Percentiles rank a stretch among this genome's conserved stretches.
These are phyloP conservation scores for Tangara arthus DNA, from an alignment of 2,797 vertebrate genomes.

Conservation along the genomic window DNA sequence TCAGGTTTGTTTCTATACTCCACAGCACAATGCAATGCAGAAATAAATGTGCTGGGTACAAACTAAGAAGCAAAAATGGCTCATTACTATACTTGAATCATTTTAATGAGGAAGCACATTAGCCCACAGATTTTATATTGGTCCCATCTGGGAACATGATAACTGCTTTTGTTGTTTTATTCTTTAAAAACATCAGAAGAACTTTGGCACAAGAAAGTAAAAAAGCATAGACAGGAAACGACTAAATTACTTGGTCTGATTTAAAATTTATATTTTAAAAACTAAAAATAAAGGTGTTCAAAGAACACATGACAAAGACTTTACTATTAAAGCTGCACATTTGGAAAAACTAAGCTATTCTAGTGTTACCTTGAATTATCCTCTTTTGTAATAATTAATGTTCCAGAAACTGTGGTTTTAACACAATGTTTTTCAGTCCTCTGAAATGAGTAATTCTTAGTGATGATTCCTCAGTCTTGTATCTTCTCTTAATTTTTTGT, in stretches of 20 bases:
- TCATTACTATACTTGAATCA: neutral
- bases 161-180: neutral
- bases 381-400: neutral
- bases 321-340: neutral
- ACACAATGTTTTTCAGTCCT: neutral
- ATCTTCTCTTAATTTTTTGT: neutral
- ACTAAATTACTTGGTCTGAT: neutral
- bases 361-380: neutral
- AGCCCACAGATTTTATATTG: neutral
- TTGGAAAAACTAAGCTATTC: neutral
- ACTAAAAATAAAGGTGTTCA: neutral
- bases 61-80: neutral
- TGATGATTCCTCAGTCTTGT: neutral
- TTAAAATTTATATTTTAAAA: neutral
- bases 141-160: neutral
- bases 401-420: neutral
- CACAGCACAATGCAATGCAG: neutral
- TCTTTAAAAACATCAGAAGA: neutral
- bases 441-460: neutral
- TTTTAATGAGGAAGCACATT: neutral
- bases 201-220: neutral
- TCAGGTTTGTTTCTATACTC: neutral
- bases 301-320: neutral
- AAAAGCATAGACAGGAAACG: neutral
- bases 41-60: neutral